Base-by-base conservation (phyloP, 2,797 vertebrate genomes). In the Pygocentrus nattereri region DNA sequence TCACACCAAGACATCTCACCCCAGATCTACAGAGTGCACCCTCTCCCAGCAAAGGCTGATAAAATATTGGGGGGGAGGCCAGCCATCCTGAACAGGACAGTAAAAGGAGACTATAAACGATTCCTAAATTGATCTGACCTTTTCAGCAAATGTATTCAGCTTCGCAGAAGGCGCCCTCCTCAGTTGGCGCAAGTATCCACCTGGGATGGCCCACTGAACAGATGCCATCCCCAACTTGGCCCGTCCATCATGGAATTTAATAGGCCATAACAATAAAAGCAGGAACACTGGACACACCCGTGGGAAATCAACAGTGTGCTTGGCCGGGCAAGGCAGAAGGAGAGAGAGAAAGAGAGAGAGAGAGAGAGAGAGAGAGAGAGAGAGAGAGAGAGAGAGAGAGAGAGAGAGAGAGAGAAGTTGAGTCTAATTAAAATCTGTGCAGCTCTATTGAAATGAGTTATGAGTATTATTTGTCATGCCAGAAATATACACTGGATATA, bases 191-290 rank as follows among this genome's bases (percentile, higher is more conserved):
- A 85, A 86, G 79, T 81, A 85, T 78, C 74, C 87, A 92, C 90
- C 87, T 91, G 90, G 85, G 90, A 90, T 69, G 80, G 78, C 67
- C 52, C 69, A 80, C 74, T 65, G 82, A 90, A 85, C 92, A 93
- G 89, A 91, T 93, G 90, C 90, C 88, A 88, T 85, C 89, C 87
- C 74, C 38, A 86, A 85, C 90, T 90, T 87, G 86, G 84, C 87
- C 83, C 85, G 86, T 91, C 88, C 76, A 88, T 92, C 90, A 88
- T 86, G 67, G 83, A 89, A 83, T 92, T 90, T 91, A 92, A 92
- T 92, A 91, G 91, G 88, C 91, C 90, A 89, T 91, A 92, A 93
- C 91, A 92, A 90, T 93, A 91, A 91, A 91, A 90, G 78, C 50
- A 73, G 85, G 87, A 90, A 87, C 87, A 86, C 85, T 85, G 87